Percentiles rank a stretch among this genome's conserved stretches.
Conservation (phyloP, 1,140 invertebrate species). For the Littorina saxatilis region DNA sequence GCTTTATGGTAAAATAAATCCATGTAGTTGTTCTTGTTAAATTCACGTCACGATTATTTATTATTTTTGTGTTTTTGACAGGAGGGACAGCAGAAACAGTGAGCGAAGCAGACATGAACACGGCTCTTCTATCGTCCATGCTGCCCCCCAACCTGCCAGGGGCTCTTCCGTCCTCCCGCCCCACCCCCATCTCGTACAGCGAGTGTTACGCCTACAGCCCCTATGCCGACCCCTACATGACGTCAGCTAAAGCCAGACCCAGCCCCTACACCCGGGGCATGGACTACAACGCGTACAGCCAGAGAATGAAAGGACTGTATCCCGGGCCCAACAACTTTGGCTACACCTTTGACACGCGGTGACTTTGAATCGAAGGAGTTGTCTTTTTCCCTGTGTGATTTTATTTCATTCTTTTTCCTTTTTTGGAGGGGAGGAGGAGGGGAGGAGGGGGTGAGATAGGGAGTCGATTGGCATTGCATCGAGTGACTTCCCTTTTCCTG, state of each 20-base stretch:
- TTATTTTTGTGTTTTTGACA: neutral
- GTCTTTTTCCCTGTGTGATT: neutral
- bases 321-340: constrained; percentile 41
- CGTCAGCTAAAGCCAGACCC: constrained; percentile 27
- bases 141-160: constrained; percentile 47
- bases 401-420: neutral
- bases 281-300: constrained; percentile 45
- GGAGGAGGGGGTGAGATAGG: too few relatives aligned
- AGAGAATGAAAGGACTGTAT: constrained; percentile 46
- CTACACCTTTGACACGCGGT: neutral
- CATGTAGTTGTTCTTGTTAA: too few relatives aligned
- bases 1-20: too few relatives aligned
- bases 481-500: neutral
- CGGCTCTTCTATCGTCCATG: constrained; percentile 34
- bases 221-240: constrained; percentile 39
- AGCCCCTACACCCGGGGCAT: constrained; percentile 40
- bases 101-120: constrained; percentile 44
- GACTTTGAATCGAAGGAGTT: neutral
- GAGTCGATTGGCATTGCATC: neutral
- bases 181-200: constrained; percentile 42
- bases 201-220: constrained; percentile 47
- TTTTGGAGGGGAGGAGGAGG: neutral
- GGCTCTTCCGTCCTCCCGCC: constrained; percentile 43
- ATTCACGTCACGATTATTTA: too few relatives aligned
- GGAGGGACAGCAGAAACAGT: constrained; percentile 47